Evolutionary conservation across 2,888 invertebrate species (phyloP).

Genomic region (Graphium colonna): DNA sequence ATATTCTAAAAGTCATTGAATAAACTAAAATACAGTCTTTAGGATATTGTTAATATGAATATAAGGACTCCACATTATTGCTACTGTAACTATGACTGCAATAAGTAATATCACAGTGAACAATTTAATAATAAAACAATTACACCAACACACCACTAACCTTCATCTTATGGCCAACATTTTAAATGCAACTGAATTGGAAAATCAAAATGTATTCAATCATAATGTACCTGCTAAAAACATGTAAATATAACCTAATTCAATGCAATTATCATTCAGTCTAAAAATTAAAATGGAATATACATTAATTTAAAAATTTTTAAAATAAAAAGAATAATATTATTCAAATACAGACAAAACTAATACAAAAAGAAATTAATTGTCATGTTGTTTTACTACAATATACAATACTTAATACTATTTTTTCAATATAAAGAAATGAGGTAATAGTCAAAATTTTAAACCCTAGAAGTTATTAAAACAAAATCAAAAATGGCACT

Average conservation of each 20-base stretch:
- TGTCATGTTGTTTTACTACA: slow-evolving; percentile 9
- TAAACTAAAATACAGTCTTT: slow-evolving; percentile 16
- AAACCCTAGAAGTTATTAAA: slow-evolving; percentile 21
- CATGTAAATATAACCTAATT: slow-evolving; percentile 8
- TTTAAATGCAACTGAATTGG: slow-evolving; percentile 2
- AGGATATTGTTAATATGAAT: slow-evolving; percentile 6
- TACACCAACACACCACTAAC: slow-evolving; percentile 10
- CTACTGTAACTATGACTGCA: slow-evolving; percentile 20
- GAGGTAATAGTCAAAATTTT: slow-evolving; percentile 22
- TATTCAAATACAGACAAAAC: too few species aligned
- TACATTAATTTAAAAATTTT: too few species aligned
- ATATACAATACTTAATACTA: slow-evolving; percentile 17
- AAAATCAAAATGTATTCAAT: slow-evolving; percentile 9
- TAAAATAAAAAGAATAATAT: background rate
- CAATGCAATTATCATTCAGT: slow-evolving; percentile 7
- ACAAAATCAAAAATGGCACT: slow-evolving; percentile 38
- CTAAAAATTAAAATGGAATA: slow-evolving; percentile 4
- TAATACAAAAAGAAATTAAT: background rate
- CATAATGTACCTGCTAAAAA: slow-evolving; percentile 2
- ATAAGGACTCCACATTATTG: slow-evolving; percentile 4
- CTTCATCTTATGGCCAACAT: slow-evolving; percentile 13
- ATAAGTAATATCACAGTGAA: slow-evolving; percentile 23
- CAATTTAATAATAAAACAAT: slow-evolving; percentile 1
- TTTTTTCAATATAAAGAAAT: slow-evolving; percentile 16
- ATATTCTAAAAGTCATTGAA: slow-evolving; percentile 9